Evolutionary conservation across 2,113 vertebrate genomes (phyloP).

Genomic region (Cyanoliseus patagonus): DNA sequence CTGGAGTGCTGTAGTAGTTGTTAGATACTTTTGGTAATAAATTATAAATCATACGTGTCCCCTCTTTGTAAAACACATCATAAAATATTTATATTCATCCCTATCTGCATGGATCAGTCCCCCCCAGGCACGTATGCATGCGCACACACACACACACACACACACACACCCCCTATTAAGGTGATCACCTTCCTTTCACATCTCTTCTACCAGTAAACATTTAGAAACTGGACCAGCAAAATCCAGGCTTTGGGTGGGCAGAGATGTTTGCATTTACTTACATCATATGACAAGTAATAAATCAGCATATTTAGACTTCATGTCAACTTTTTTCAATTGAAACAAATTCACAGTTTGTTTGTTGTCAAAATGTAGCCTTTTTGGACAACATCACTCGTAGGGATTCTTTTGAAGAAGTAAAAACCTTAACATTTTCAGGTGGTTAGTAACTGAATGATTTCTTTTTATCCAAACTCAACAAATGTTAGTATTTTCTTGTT

Average conservation of each 20-base stretch:
- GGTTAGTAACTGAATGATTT: not conserved
- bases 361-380: not conserved
- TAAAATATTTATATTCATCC: not conserved
- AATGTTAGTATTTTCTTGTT: not conserved
- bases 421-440: not conserved
- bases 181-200: not conserved
- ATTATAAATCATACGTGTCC: not conserved
- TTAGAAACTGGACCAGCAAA: not conserved
- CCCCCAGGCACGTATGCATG: accelerated
- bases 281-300: not conserved
- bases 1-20: not conserved
- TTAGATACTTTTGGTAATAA: not conserved
- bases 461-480: not conserved
- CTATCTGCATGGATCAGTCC: not conserved
- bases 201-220: not conserved
- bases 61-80: not conserved
- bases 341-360: not conserved
- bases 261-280: not conserved
- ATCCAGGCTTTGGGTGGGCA: not conserved
- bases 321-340: not conserved
- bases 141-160: no score
- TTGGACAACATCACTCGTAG: not conserved
- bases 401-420: not conserved
- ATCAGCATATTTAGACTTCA: not conserved
- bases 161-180: not conserved